These are phyloP conservation scores for Todiramphus saurophagus DNA, from an alignment of 2,113 vertebrate genomes.

Conservation along the genomic window DNA sequence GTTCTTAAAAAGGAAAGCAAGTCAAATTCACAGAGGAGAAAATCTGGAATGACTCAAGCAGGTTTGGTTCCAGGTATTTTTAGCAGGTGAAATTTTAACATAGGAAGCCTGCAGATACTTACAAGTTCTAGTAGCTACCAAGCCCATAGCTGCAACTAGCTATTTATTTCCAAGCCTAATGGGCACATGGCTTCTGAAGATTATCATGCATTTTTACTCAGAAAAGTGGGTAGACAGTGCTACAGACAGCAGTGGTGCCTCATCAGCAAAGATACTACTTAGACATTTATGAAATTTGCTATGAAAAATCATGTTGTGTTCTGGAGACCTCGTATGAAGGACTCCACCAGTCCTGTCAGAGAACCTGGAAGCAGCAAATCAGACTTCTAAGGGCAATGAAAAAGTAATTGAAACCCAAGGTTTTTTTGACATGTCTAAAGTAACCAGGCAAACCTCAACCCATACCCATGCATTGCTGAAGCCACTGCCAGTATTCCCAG, in stretches of 20 bases:
- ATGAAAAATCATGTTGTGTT: neutral
- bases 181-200: neutral
- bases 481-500: neutral
- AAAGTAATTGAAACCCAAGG: neutral
- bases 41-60: neutral
- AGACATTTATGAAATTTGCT: neutral
- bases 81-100: neutral
- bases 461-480: accelerated
- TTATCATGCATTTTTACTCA: neutral
- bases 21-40: neutral
- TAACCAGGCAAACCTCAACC: neutral
- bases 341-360: neutral
- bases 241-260: neutral
- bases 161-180: neutral
- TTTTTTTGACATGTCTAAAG: neutral
- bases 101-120: accelerated
- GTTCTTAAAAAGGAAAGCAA: neutral
- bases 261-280: neutral
- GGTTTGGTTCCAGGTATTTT: neutral
- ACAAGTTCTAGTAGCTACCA: neutral
- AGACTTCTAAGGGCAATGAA: neutral
- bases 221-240: neutral
- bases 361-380: neutral
- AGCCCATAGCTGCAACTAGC: neutral
- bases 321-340: neutral